A percentile compares a stretch with the other conserved stretches of the same genome.
phyloP scores from a whole-genome alignment of 2,113 vertebrate genomes.

The Thalassarche chlororhynchos region DNA sequence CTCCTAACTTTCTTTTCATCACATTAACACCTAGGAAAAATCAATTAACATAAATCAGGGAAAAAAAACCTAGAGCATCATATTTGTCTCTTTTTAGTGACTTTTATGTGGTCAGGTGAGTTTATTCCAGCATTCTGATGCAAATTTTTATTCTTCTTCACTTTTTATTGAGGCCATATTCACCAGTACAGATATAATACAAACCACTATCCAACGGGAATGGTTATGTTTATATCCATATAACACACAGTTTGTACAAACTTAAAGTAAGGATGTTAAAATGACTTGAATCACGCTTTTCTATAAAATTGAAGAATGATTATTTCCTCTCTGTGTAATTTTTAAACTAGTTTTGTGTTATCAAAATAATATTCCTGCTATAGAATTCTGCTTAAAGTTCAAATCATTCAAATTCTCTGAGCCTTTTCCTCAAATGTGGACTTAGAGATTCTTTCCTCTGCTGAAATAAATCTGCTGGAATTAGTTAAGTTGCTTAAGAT shows the following conservation, averaged over 20 bases:
- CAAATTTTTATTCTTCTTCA: background rate
- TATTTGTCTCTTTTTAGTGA: background rate
- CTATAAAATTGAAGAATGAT: background rate
- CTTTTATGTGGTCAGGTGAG: background rate
- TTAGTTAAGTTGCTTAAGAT: background rate
- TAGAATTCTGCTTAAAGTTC: background rate
- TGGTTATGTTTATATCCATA: background rate
- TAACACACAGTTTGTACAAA: background rate
- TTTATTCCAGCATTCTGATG: background rate
- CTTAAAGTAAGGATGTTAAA: background rate
- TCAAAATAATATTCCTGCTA: background rate
- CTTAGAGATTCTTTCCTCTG: background rate
- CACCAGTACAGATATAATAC: background rate
- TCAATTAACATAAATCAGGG: background rate
- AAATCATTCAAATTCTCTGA: background rate
- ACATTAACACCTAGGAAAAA: slow-evolving; percentile 79
- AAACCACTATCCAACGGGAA: background rate
- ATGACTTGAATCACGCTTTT: background rate
- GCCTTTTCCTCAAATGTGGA: background rate
- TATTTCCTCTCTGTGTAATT: background rate
- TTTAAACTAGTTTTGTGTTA: background rate
- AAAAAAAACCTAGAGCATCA: background rate
- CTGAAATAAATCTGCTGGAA: background rate
- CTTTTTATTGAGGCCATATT: background rate
- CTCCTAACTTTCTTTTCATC: slow-evolving; percentile 88